Evolutionary conservation across 2,888 invertebrate species (phyloP), one percentile per base, ranked within the genome.

Genomic region (Drosophila colorata): DNA sequence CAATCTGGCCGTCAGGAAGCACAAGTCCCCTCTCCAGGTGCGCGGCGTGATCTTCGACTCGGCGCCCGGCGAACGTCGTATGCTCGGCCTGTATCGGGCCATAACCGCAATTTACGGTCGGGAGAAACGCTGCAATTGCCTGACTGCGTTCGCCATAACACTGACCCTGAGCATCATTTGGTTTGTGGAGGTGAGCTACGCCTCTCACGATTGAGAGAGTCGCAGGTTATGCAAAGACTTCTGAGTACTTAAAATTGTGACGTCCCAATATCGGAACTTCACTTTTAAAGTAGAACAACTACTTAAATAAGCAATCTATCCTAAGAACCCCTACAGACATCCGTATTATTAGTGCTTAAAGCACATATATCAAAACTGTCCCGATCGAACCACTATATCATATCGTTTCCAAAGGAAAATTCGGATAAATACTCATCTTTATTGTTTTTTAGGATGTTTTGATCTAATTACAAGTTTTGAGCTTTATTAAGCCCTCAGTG

Each of bases 31-130:
- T 1, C 90, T 95, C 40, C 93, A 91, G 68, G 90, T 92, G 33
- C 91, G 91, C 8, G 95, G 95, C 4, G 94, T 95, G 33, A 95
- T 96, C 67, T 95, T 95, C 74, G 96, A 96, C 88, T 96, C 96
- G 46, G 95, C 95, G 0, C 96, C 96, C 0, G 95, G 95, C 0
- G 94, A 94, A 76, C 91, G 95, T 63, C 93, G 94, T 58, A 84
- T 91, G 71, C 67, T 91, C 38, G 94, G 94, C 11, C 87, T 95
- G 6, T 95, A 93, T 88, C 92, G 93, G 65, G 95, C 95, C 0
- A 93, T 95, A 46, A 93, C 94, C 2, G 94, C 94, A 6, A 95
- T 95, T 51, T 92, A 94, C 69, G 94, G 94, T 0, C 93, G 94
- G 18, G 93, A 93, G 80, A 87, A 87, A 33, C 92, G 93, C 13